A percentile compares a stretch with the other conserved stretches of the same genome.
These are phyloP conservation scores for Drosophila biarmipes DNA, from an alignment of 1,140 invertebrate genomes.

Conservation along the genomic window DNA sequence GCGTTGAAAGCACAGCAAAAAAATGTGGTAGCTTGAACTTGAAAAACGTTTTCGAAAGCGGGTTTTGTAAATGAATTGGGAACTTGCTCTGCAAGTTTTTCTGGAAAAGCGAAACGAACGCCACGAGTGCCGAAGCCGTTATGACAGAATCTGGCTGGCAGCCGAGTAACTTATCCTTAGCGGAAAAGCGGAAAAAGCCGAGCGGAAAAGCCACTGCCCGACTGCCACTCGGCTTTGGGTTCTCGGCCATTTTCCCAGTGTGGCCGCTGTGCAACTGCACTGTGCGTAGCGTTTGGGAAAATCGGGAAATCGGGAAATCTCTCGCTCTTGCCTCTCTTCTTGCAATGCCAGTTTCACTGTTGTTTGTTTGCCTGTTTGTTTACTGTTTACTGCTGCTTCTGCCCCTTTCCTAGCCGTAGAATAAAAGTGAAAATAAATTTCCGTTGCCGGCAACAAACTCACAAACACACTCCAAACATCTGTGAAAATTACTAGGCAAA, in stretches of 20 bases:
- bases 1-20: conserved; percentile 9
- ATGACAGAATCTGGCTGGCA: conserved; percentile 80
- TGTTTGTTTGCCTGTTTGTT: conserved; percentile 39
- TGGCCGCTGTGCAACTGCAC: background rate
- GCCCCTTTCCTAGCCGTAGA: conserved; percentile 8
- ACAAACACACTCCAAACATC: conserved; percentile 6
- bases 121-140: conserved; percentile 80
- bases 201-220: conserved; percentile 26
- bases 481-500: background rate
- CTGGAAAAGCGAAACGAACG: conserved; percentile 69
- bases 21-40: conserved; percentile 5
- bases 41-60: conserved; percentile 14
- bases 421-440: conserved; percentile 71
- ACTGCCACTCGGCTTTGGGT: background rate
- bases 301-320: conserved; percentile 10
- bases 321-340: conserved; percentile 2
- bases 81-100: conserved; percentile 10
- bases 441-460: conserved; percentile 46
- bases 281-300: background rate
- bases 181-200: conserved; percentile 23
- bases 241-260: background rate
- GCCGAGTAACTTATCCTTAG: conserved; percentile 75
- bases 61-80: background rate
- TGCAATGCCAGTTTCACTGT: conserved; percentile 30
- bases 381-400: conserved; percentile 46